Evolutionary conservation across 2,888 invertebrate species (phyloP).

Genomic region (Eudasyphora cyanicolor): DNA sequence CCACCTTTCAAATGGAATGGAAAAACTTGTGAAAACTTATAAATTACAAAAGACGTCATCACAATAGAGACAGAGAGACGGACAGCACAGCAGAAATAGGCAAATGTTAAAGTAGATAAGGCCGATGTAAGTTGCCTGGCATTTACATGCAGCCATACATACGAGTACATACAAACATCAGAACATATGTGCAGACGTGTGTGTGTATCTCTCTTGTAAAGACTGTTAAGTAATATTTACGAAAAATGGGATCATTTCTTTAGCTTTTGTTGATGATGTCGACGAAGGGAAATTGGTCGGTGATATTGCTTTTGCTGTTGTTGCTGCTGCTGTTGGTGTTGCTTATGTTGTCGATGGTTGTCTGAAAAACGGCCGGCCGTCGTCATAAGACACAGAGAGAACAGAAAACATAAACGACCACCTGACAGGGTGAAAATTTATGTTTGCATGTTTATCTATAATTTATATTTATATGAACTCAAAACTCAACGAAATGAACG

Average conservation of each 20-base stretch:
- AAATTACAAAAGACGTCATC: background rate
- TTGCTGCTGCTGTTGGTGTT: background rate
- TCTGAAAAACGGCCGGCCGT: constrained; percentile 18
- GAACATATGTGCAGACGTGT: background rate
- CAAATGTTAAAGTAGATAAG: constrained; percentile 11
- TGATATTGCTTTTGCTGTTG: constrained; percentile 4
- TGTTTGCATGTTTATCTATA: constrained; percentile 77
- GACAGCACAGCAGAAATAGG: background rate
- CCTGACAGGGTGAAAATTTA: constrained; percentile 77
- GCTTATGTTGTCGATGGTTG: constrained; percentile 10
- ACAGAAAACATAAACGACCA: constrained; percentile 71
- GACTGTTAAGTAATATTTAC: constrained; percentile 34
- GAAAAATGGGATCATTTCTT: constrained; percentile 49
- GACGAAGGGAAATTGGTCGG: too few species aligned
- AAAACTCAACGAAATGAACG: background rate
- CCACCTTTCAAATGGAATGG: background rate
- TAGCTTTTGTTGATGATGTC: constrained; percentile 24
- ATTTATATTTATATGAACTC: constrained; percentile 71
- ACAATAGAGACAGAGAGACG: background rate
- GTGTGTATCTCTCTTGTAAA: background rate
- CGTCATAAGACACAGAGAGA: constrained; percentile 38
- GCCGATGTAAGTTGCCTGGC: background rate
- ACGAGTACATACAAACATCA: background rate
- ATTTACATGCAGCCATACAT: background rate
- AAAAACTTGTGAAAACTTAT: constrained; percentile 1